Percentiles rank a stretch among this genome's conserved stretches.
Conservation (phyloP, 2,113 vertebrate genomes). For the Paramisgurnus dabryanus region DNA sequence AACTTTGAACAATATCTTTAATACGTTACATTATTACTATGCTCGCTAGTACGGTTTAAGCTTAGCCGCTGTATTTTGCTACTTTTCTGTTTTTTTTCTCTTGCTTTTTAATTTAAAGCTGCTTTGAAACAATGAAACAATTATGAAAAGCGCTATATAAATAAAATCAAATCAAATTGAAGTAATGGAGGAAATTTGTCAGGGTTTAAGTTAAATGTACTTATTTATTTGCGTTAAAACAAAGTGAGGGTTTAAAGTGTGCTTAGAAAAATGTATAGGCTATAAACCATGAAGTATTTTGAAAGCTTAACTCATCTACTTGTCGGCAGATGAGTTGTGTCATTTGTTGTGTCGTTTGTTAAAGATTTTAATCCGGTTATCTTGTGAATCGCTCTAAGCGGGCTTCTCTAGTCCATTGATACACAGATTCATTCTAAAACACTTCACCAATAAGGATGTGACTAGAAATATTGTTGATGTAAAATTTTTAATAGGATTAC, state of each 20-base stretch:
- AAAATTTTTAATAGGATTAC: not conserved
- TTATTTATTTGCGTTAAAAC: too few relatives aligned
- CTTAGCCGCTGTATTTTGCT: too few relatives aligned
- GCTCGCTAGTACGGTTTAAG: too few relatives aligned
- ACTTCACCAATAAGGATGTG: not conserved
- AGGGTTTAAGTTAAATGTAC: too few relatives aligned
- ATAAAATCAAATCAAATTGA: too few relatives aligned
- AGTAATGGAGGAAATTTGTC: too few relatives aligned
- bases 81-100: too few relatives aligned
- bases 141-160: too few relatives aligned
- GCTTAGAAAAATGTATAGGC: not conserved
- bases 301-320: slow-evolving; percentile 20
- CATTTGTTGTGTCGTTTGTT: not conserved
- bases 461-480: not conserved
- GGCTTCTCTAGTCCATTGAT: not conserved
- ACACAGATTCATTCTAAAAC: not conserved
- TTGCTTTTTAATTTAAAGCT: too few relatives aligned
- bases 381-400: not conserved
- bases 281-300: slow-evolving; percentile 2
- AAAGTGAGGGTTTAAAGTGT: not conserved
- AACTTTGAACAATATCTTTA: too few relatives aligned
- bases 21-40: too few relatives aligned
- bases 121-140: too few relatives aligned
- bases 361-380: slow-evolving; percentile 11
- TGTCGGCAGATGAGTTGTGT: not conserved